Percentiles rank a stretch among this genome's conserved stretches.
Evolutionary conservation across 2,113 vertebrate genomes (phyloP).

Genomic region (Siniperca chuatsi): DNA sequence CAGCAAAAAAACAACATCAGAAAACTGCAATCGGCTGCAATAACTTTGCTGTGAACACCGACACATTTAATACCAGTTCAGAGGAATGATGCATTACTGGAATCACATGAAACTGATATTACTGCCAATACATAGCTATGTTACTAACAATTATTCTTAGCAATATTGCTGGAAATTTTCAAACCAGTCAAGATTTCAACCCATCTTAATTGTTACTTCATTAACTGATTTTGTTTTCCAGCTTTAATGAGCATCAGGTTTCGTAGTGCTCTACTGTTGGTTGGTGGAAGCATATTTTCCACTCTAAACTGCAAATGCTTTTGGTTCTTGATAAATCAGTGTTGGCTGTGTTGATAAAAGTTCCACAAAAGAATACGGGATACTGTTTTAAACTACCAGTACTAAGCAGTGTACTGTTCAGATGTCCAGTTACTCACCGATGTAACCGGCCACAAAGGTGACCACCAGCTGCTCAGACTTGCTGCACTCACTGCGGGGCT

Average conservation of each 20-base stretch:
- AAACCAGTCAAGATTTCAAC: too few relatives aligned
- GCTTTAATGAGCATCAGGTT: background rate
- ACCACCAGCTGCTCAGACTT: constrained; percentile 95
- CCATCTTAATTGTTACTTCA: background rate
- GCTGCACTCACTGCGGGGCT: constrained; percentile 94
- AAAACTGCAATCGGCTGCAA: background rate
- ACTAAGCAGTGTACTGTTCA: background rate
- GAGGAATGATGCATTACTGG: background rate
- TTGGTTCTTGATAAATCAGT: background rate
- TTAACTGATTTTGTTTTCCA: too few relatives aligned
- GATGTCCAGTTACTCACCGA: constrained; percentile 86
- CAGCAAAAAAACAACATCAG: constrained; percentile 8
- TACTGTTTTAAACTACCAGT: background rate
- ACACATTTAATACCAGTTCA: background rate
- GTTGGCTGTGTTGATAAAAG: background rate
- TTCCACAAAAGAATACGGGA: background rate
- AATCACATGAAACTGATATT: background rate
- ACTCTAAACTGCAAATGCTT: background rate
- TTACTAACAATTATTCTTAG: background rate
- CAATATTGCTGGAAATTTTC: background rate
- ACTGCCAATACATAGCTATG: background rate
- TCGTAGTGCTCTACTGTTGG: background rate
- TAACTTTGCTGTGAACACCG: too few relatives aligned
- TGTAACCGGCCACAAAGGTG: constrained; percentile 97
- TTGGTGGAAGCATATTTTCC: background rate